phyloP scores from a whole-genome alignment of 30 jellyfish, hydroid and myxozoan genomes.

The Pelagia noctiluca region DNA sequence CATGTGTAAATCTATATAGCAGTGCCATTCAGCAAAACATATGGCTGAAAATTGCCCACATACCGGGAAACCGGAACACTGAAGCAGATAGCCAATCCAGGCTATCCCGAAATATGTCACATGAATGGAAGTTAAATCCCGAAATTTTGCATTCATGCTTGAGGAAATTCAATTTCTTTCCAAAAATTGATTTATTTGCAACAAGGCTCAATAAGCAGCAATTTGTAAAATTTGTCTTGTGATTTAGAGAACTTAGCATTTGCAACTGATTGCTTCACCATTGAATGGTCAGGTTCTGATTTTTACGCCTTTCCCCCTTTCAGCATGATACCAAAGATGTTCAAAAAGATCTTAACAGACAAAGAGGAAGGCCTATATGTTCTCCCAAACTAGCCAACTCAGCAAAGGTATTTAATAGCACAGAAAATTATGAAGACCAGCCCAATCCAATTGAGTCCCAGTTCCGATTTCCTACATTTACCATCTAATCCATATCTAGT shows the following conservation, averaged over 20 bases:
- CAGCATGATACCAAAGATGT: background rate
- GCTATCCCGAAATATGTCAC: background rate
- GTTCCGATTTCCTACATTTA: background rate
- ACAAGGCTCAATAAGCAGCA: constrained; percentile 9
- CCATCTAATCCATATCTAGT: background rate
- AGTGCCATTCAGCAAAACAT: background rate
- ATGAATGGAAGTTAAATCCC: constrained; percentile 38
- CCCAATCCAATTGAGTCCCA: background rate
- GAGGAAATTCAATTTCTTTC: background rate
- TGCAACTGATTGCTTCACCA: constrained; percentile 2
- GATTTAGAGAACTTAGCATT: background rate
- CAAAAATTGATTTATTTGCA: constrained; percentile 48
- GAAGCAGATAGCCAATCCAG: constrained; percentile 44
- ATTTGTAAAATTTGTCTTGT: background rate
- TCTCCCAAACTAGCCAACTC: constrained; percentile 23
- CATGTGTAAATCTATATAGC: background rate
- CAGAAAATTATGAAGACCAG: background rate
- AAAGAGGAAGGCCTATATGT: background rate
- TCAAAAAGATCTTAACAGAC: background rate
- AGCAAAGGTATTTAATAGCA: constrained; percentile 15
- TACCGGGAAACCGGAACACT: constrained; percentile 50
- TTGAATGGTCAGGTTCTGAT: background rate
- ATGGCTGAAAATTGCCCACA: constrained; percentile 56
- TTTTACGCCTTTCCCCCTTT: constrained; percentile 43
- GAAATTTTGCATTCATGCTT: background rate